Base-by-base conservation (phyloP, 2,797 vertebrate species). In the Danio albolineatus region DNA sequence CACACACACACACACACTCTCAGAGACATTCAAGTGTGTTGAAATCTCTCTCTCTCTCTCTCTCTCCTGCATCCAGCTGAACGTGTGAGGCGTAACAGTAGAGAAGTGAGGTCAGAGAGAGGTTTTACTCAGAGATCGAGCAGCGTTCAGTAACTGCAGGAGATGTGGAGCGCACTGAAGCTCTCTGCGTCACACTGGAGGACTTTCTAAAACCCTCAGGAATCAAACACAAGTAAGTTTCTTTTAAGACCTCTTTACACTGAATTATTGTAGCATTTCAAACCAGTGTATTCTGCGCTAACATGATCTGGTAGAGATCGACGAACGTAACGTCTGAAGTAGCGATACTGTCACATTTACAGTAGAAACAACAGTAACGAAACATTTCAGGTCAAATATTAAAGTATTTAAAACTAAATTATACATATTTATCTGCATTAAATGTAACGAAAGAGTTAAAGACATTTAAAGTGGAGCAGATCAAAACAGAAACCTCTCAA, bases 101-200 rank as follows among this genome's bases (percentile, higher is more conserved):
- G 96, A 94, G 93, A 95, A 95, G 95, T 98, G 98, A 98, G 97
- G 97, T 99, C 98, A 98, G 95, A 95, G 93, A 93, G 89, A 97
- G 96, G 96, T 96, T 97, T 98, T 98, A 96, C 97, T 97, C 94
- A 92, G 93, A 95, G 94, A 71, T 73, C 61, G 28, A 93, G 92
- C 93, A 91, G 93, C 90, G 93, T 90, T 91, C 84, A 93, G 94
- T 92, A 94, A 95, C 94, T 94, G 94, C 86, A 93, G 92, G 95
- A 93, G 93, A 95, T 95, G 95, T 94, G 94, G 87, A 91, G 90
- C 86, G 7, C 51, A 41, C 62, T 12, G 56, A 79, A 82, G 85
- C 65, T 73, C 78, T 16, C 70, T 81, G 21, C 5, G 21, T 66
- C 66, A 39, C 54, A 41, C 4, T 70, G 62, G 61, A 76, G 17